These are phyloP conservation scores for Upupa epops DNA, from an alignment of 2,113 vertebrate species.

Conservation along the genomic window DNA sequence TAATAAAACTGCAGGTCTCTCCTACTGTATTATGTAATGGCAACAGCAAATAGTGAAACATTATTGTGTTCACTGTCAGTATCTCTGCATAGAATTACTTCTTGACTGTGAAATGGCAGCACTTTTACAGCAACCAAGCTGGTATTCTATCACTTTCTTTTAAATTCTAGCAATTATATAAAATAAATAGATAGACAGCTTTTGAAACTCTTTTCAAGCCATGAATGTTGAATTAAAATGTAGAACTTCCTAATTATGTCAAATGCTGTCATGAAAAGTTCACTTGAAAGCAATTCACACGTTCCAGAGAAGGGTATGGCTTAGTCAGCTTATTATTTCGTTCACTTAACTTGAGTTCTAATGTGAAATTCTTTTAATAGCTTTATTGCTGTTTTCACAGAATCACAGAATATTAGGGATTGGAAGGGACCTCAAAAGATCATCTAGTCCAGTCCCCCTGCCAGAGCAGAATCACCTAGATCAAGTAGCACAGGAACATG, in stretches of 20 bases:
- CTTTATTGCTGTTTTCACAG: not conserved
- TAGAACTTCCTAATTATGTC: constrained; percentile 11
- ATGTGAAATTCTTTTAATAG: not conserved
- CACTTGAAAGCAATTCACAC: constrained; percentile 8
- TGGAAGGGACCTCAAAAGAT: too few species aligned
- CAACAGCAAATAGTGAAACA: not conserved
- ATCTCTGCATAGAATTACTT: not conserved
- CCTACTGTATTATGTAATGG: not conserved
- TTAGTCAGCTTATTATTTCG: constrained; percentile 28
- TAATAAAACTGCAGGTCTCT: not conserved
- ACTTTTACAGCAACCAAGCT: not conserved
- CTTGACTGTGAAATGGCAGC: not conserved
- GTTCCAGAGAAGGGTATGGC: not conserved
- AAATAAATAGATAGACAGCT: not conserved
- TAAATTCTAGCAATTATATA: not conserved
- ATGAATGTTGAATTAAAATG: constrained; percentile 3
- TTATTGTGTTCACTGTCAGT: not conserved
- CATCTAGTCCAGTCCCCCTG: too few species aligned
- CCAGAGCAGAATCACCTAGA: too few species aligned
- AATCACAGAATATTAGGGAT: too few species aligned
- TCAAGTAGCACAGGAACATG: too few species aligned
- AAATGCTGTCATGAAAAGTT: constrained; percentile 20
- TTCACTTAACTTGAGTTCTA: not conserved
- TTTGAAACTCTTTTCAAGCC: not conserved
- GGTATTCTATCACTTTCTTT: not conserved